These are phyloP conservation scores for Palaemon carinicauda DNA, from an alignment of 1,140 invertebrate species.

Conservation along the genomic window DNA sequence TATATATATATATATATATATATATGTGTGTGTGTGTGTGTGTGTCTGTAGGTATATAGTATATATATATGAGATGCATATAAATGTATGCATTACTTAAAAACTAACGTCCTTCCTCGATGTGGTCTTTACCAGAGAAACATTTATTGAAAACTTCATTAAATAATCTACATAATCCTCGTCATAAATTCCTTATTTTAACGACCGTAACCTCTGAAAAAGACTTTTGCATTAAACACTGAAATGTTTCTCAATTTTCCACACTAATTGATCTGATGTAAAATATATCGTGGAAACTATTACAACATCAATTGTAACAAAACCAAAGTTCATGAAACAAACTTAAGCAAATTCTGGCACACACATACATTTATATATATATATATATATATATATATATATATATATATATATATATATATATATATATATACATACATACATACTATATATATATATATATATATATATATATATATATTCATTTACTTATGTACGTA, in stretches of 20 bases:
- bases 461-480: background rate
- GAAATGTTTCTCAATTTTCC: background rate
- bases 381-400: background rate
- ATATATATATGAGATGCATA: background rate
- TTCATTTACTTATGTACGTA: background rate
- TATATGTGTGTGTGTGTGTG: slow-evolving; percentile 1
- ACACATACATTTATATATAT: background rate
- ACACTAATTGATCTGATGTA: too few species aligned
- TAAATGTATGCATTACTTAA: background rate
- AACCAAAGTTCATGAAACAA: too few species aligned
- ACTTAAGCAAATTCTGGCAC: too few species aligned
- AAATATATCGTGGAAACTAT: too few species aligned
- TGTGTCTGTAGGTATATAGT: background rate
- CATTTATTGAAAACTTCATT: too few species aligned
- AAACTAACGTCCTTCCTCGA: too few species aligned
- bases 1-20: slow-evolving; percentile 26
- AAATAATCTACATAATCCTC: too few species aligned
- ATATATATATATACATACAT: slow-evolving; percentile 8
- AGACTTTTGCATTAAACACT: too few species aligned
- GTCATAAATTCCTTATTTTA: too few species aligned
- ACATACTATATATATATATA: slow-evolving; percentile 4
- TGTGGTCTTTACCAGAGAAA: too few species aligned
- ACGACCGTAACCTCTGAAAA: too few species aligned
- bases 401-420: background rate
- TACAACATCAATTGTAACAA: background rate